phyloP scores from a whole-genome alignment of 2,888 invertebrate genomes.

The Callimorpha dominula region DNA sequence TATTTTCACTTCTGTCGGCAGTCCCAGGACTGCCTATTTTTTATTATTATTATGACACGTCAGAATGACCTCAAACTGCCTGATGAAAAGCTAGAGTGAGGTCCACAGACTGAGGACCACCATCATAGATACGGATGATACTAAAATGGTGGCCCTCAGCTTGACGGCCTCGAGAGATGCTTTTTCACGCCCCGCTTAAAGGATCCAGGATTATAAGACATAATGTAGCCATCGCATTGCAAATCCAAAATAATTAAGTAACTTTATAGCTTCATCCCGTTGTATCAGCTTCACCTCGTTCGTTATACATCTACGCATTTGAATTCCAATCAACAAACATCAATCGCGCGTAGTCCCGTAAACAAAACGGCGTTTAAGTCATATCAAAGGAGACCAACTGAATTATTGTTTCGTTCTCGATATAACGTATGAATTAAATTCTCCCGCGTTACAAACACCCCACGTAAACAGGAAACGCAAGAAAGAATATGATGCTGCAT shows the following conservation, averaged over 20 bases:
- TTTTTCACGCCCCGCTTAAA: too few species aligned
- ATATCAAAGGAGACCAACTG: conserved; percentile 47
- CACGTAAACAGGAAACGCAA: conserved; percentile 20
- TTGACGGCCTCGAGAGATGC: too few species aligned
- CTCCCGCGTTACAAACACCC: conserved; percentile 4
- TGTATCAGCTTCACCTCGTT: not conserved
- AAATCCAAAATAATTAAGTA: not conserved
- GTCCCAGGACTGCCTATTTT: too few species aligned
- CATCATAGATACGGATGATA: too few species aligned
- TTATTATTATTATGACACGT: too few species aligned
- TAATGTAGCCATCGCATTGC: too few species aligned
- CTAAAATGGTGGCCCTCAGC: too few species aligned
- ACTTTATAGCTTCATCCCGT: not conserved
- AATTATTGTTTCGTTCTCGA: conserved; percentile 42
- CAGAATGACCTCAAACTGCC: too few species aligned
- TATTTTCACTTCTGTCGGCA: too few species aligned
- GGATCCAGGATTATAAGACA: too few species aligned
- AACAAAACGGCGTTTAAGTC: conserved; percentile 41
- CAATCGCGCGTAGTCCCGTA: conserved; percentile 6
- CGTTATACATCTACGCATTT: conserved; percentile 4
- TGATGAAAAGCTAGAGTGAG: too few species aligned
- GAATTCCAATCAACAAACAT: conserved; percentile 27
- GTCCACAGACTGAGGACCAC: too few species aligned
- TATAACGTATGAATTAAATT: conserved; percentile 43
- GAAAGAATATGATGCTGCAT: conserved; percentile 10